Conservation (phyloP, 2,797 vertebrate species). For the Gila robusta region DNA sequence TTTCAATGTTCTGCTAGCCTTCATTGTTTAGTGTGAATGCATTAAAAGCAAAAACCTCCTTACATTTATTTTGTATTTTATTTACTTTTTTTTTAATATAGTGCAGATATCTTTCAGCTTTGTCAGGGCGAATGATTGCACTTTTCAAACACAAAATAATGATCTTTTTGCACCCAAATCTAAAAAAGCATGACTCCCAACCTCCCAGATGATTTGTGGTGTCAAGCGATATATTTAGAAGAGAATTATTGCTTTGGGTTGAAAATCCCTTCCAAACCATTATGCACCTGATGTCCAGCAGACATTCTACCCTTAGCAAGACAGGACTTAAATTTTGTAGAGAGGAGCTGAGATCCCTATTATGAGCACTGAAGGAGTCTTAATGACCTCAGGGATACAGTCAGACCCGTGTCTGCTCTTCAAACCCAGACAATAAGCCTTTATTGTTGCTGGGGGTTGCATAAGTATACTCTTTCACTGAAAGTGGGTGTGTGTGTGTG, state of each 20-base stretch:
- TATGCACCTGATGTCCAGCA: constrained; percentile 54
- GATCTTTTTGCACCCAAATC: constrained; percentile 4
- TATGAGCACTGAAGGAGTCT: constrained; percentile 62
- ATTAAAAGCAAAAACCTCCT: background rate
- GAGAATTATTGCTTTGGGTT: constrained; percentile 48
- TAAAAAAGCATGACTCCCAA: background rate
- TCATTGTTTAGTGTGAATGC: background rate
- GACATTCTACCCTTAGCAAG: constrained; percentile 60
- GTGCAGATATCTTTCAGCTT: constrained; percentile 17
- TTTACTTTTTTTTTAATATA: background rate
- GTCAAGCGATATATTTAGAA: constrained; percentile 48
- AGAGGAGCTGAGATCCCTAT: constrained; percentile 59
- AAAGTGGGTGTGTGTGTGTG: constrained; percentile 60
- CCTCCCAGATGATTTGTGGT: background rate
- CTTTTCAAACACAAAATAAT: constrained; percentile 13
- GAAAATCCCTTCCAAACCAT: constrained; percentile 39
- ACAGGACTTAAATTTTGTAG: constrained; percentile 56
- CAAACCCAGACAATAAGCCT: constrained; percentile 68
- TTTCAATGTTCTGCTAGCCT: background rate
- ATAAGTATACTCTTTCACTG: constrained; percentile 62
- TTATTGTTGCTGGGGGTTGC: constrained; percentile 65
- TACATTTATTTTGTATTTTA: background rate
- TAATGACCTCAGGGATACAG: constrained; percentile 60
- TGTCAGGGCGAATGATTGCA: background rate
- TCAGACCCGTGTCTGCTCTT: constrained; percentile 65